Evolutionary conservation across 2,888 invertebrate genomes (phyloP), one percentile per base, ranked within the genome.

Genomic region (Alitta virens): DNA sequence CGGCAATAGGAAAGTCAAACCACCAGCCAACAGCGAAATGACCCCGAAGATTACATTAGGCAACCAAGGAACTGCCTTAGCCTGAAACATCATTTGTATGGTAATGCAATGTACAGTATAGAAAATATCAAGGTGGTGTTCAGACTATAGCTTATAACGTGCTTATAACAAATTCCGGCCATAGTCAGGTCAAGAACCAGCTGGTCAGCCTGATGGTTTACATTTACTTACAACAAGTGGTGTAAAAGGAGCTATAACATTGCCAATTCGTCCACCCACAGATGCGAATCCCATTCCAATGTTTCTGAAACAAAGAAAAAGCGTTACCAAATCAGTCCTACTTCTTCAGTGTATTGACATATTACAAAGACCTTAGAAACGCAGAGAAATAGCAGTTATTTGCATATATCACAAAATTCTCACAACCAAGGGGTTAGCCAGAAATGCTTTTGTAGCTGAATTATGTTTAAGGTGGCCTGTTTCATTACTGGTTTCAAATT

Each of bases 211-310:
- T n/a, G n/a, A n/a, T n/a, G n/a, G n/a, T n/a, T n/a, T n/a, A n/a
- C n/a, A 33, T 33, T 46, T 5, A 75, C 78, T 74, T 69, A 80
- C 80, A 46, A 73, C 72, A 63, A 68, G 74, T 0, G 76, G 69
- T 42, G 78, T 69, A 54, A 78, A 75, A 12, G 80, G 79, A 24
- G 80, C 78, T n/a, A 74, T 66, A 52, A 78, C 72, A 62, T 75
- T 74, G 21, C 80, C 80, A 42, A 76, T 43, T 50, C 77, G 75
- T 56, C 78, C 80, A 67, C 76, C 77, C 52, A 77, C 70, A 12
- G 79, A 78, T 1, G 78, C 72, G 23, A 79, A 63, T 3, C 80
- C 80, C 55, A 79, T 66, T 0, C 76, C 78, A 55, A 75, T 75
- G 59, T 74, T 78, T 64, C 80, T 80, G 67, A 25, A 7, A 46